phyloP scores from a whole-genome alignment of 1,140 invertebrate genomes.

The Cotesia vestalis region DNA sequence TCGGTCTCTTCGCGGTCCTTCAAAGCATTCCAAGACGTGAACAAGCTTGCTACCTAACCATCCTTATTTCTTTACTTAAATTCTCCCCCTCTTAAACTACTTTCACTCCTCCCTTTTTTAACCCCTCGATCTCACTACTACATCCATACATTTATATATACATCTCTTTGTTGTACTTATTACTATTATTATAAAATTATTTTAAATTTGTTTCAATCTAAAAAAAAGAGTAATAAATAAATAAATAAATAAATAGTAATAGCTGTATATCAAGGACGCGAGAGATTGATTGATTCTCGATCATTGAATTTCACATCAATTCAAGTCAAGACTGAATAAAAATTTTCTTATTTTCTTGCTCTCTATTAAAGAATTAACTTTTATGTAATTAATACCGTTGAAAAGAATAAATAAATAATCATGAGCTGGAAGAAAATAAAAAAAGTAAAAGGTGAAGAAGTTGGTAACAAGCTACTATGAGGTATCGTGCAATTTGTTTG shows the following conservation, averaged over 20 bases:
- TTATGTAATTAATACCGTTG: background rate
- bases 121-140: background rate
- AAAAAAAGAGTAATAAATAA: constrained; percentile 13
- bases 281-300: constrained; percentile 24
- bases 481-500: constrained; percentile 65
- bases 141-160: too few relatives aligned
- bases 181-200: background rate
- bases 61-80: constrained; percentile 40
- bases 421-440: constrained; percentile 35
- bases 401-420: background rate
- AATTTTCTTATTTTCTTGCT: background rate
- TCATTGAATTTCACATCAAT: constrained; percentile 29
- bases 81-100: constrained; percentile 41
- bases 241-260: background rate
- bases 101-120: constrained; percentile 17
- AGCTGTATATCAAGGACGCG: background rate
- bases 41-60: constrained; percentile 53
- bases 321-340: constrained; percentile 12
- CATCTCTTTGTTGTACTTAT: constrained; percentile 24
- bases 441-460: constrained; percentile 37
- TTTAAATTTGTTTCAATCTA: too few relatives aligned
- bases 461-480: constrained; percentile 58
- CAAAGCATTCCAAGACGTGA: constrained; percentile 66
- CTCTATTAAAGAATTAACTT: background rate
- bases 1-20: constrained; percentile 60